phyloP scores from a whole-genome alignment of 2,113 vertebrate genomes.

The Podocnemis expansa region DNA sequence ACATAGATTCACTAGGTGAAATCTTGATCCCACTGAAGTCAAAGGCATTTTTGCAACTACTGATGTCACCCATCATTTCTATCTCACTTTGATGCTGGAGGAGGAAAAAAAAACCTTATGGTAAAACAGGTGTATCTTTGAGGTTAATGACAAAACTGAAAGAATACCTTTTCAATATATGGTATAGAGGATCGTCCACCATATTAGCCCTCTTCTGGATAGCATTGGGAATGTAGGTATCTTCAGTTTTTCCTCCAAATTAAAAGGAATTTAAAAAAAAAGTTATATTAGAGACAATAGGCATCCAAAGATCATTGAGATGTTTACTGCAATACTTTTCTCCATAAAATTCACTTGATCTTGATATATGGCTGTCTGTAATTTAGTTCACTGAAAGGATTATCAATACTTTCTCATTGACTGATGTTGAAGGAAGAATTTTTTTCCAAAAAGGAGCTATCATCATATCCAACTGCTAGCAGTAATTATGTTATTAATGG shows the following conservation, averaged over 20 bases:
- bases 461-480: not conserved
- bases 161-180: constrained; percentile 71
- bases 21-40: not conserved
- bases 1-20: not conserved
- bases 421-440: not conserved
- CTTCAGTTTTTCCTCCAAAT: constrained; percentile 50
- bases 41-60: not conserved
- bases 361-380: not conserved
- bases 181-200: constrained; percentile 53
- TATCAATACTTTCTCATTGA: not conserved
- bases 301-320: not conserved
- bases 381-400: not conserved
- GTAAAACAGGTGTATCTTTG: not conserved
- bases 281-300: not conserved
- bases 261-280: not conserved
- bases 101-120: not conserved
- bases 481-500: not conserved
- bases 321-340: not conserved
- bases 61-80: not conserved
- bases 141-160: not conserved
- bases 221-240: constrained; percentile 63
- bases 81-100: not conserved
- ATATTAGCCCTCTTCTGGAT: constrained; percentile 68
- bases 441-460: not conserved
- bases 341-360: not conserved